A percentile compares a stretch with the other conserved stretches of the same genome.
These are phyloP conservation scores for Rhinogobio ventralis DNA, from an alignment of 2,797 vertebrate genomes.

Conservation along the genomic window DNA sequence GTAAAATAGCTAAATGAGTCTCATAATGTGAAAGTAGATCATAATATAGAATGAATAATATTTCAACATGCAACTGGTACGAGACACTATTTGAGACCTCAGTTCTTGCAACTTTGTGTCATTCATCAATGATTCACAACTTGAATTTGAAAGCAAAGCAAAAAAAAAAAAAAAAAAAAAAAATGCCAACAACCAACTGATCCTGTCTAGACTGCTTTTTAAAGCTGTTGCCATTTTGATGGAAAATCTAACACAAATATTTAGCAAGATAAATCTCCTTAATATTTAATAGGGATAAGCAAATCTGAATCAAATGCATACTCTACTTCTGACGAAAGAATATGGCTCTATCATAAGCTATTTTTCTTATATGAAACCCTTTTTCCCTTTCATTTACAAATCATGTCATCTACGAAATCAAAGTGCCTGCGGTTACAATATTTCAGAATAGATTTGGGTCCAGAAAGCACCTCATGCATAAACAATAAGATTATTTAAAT, in stretches of 20 bases:
- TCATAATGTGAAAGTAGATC: not conserved
- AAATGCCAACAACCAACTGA: conserved; percentile 11
- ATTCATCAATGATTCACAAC: conserved; percentile 7
- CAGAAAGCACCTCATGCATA: conserved; percentile 55
- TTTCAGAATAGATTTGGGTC: conserved; percentile 46
- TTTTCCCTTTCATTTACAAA: conserved; percentile 19
- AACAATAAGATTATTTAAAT: conserved; percentile 51
- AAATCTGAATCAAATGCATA: conserved; percentile 25
- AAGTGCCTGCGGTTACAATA: conserved; percentile 50
- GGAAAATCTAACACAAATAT: conserved; percentile 16
- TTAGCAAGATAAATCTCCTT: conserved; percentile 9
- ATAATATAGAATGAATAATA: not conserved
- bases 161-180: not conserved
- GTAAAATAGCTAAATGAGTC: not conserved
- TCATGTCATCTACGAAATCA: conserved; percentile 25
- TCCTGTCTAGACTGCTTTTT: conserved; percentile 3
- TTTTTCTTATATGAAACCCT: conserved; percentile 16
- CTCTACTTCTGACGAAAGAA: not conserved
- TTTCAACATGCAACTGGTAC: not conserved
- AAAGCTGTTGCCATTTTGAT: conserved; percentile 17
- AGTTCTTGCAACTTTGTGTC: not conserved
- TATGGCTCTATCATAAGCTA: not conserved
- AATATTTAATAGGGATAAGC: conserved; percentile 43
- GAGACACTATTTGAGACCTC: not conserved
- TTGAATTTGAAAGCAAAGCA: not conserved